Conservation (phyloP, 2,797 vertebrate species). For the Gephyroberyx darwinii region DNA sequence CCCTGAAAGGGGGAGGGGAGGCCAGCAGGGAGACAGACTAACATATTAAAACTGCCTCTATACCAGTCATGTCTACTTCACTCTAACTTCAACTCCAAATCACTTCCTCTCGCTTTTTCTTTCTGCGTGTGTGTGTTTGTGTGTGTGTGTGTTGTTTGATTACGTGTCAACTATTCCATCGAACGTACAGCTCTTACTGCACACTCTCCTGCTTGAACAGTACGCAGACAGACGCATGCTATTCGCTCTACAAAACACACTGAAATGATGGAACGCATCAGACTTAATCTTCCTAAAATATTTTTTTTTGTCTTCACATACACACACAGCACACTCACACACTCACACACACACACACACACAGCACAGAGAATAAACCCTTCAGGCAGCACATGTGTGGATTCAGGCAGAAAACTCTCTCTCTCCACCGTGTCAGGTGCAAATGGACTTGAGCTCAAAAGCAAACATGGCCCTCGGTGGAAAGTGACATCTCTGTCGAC, state of each 20-base stretch:
- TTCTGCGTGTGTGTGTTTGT: slow-evolving; percentile 6
- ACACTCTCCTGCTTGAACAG: not conserved
- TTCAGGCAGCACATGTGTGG: slow-evolving; percentile 31
- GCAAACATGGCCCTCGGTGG: slow-evolving; percentile 49
- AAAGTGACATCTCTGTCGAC: slow-evolving; percentile 68
- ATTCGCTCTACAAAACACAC: not conserved
- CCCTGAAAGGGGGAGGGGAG: slow-evolving; percentile 81
- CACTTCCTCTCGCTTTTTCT: slow-evolving; percentile 13
- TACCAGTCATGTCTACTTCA: slow-evolving; percentile 79
- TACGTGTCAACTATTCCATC: slow-evolving; percentile 35
- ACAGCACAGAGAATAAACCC: not conserved
- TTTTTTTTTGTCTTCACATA: slow-evolving; percentile 3
- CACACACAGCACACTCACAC: not conserved
- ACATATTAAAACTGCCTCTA: slow-evolving; percentile 83
- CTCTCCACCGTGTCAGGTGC: slow-evolving; percentile 69
- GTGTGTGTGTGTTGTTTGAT: slow-evolving; percentile 27
- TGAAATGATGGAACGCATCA: not conserved
- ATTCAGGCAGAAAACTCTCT: slow-evolving; percentile 61
- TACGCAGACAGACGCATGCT: not conserved
- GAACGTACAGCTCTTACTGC: slow-evolving; percentile 28
- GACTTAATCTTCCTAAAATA: slow-evolving; percentile 9
- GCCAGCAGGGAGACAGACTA: slow-evolving; percentile 79
- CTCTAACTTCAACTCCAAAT: slow-evolving; percentile 70
- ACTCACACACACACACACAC: not conserved
- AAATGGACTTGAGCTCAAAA: slow-evolving; percentile 70